A percentile compares a stretch with the other conserved stretches of the same genome.
Conservation (phyloP, 1,140 invertebrate species). For the Pseudomyrmex concolor region DNA sequence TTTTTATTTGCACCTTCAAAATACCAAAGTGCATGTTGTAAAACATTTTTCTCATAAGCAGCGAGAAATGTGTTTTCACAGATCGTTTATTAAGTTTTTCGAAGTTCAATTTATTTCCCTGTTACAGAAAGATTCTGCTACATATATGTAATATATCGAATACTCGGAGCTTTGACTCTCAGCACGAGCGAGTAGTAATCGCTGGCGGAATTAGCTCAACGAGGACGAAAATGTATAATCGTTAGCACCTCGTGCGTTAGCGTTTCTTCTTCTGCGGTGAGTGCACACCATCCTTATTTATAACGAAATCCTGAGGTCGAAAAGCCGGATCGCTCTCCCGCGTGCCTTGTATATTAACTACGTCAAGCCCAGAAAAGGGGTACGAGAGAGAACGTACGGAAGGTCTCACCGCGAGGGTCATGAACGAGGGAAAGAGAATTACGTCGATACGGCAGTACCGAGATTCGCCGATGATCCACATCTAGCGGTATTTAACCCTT, state of each 20-base stretch:
- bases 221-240: constrained; percentile 47
- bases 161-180: constrained; percentile 11
- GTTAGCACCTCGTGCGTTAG: constrained; percentile 69
- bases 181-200: constrained; percentile 36
- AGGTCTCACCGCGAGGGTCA: constrained; percentile 25
- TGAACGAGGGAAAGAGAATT: constrained; percentile 42
- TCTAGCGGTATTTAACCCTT: constrained; percentile 10
- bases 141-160: constrained; percentile 2
- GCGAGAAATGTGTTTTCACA: no score
- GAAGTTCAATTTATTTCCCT: constrained; percentile 13
- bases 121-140: constrained; percentile 6
- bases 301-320: constrained; percentile 69
- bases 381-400: constrained; percentile 37
- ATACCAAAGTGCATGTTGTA: no score
- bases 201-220: constrained; percentile 43
- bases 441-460: constrained; percentile 15
- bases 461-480: constrained; percentile 59
- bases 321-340: constrained; percentile 69
- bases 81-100: constrained; percentile 7
- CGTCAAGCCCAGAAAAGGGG: constrained; percentile 66
- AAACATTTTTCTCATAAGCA: no score
- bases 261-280: constrained; percentile 46
- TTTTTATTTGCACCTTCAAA: no score
- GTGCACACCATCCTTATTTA: constrained; percentile 53
- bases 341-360: constrained; percentile 76